Evolutionary conservation across 2,888 invertebrate species (phyloP).

Genomic region (Sarcophaga rosellei): DNA sequence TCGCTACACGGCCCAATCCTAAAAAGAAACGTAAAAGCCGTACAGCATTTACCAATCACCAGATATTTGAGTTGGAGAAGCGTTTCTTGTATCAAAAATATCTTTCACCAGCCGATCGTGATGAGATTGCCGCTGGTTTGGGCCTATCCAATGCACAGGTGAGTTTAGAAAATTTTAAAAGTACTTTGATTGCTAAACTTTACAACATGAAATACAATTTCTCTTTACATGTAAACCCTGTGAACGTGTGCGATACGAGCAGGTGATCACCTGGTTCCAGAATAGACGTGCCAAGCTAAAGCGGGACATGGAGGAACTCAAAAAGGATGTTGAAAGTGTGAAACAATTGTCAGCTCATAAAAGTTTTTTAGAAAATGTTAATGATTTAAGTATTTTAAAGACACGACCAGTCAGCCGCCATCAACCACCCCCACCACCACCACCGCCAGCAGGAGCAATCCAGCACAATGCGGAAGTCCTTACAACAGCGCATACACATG

Average conservation of each 20-base stretch:
- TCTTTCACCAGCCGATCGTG: conserved; percentile 97
- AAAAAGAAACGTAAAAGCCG: conserved; percentile 98
- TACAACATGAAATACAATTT: conserved; percentile 32
- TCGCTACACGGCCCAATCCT: conserved; percentile 94
- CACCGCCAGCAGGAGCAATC: conserved; percentile 56
- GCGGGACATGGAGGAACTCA: conserved; percentile 97
- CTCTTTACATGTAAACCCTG: conserved; percentile 9
- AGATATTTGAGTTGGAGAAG: conserved; percentile 98
- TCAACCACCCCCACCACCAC: conserved; percentile 71
- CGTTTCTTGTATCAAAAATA: conserved; percentile 99
- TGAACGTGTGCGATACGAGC: conserved; percentile 12
- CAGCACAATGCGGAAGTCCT: conserved; percentile 65
- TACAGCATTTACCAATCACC: conserved; percentile 99
- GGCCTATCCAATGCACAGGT: conserved; percentile 98
- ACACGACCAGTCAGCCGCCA: conserved; percentile 87
- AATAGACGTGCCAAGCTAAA: conserved; percentile 96
- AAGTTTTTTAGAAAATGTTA: conserved; percentile 94
- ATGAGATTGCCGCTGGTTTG: conserved; percentile 96
- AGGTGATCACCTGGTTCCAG: conserved; percentile 98
- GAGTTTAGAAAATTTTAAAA: conserved; percentile 64
- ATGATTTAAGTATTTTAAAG: conserved; percentile 94
- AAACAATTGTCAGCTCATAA: conserved; percentile 94
- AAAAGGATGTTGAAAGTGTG: conserved; percentile 97
- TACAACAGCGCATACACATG: conserved; percentile 67
- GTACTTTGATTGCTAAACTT: background rate